Evolutionary conservation across 2,113 vertebrate species (phyloP), one percentile per base, ranked within the genome.

Genomic region (Probosciger aterrimus): DNA sequence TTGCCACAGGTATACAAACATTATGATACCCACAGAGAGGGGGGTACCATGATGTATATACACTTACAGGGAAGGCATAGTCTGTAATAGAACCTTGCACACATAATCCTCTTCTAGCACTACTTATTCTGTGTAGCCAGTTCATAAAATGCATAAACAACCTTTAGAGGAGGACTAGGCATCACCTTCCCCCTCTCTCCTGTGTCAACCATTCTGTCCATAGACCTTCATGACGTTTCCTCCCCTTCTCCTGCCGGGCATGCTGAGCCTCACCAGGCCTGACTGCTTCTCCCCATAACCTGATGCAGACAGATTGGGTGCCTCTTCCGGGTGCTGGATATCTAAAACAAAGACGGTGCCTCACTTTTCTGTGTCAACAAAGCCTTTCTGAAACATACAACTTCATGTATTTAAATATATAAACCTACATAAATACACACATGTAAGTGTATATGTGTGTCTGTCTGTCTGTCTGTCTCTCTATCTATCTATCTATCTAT

Each of bases 171-270:
- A 47, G 10, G 46, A 65, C 24, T 39, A 11, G 16, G 10, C 10
- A 39, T 19, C 14, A 44, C 31, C 14, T 24, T 52, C 18, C 19
- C 13, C 3, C 7, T 79, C 19, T 8, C 7, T 39, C 33, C 39
- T 25, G 8, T n/a, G 39, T 39, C 24, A 76, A 17, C 10, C 20
- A 11, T 50, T 52, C 22, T 37, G 18, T 6, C 8, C 4, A 0
- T 9, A 50, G 33, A 53, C 7, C 4, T 49, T 55, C 19, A 15
- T 10, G 47, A 28, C 46, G 6, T 14, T 30, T 64, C 6, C 14
- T 77, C 20, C 33, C 28, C 15, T 57, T 57, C 16, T 41, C 37
- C 46, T 78, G 18, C 33, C 0, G 0, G 28, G 4, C 1, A 0
- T 17, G 8, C 24, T 50, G 31, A 67, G 7, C 43, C 20, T 77